Evolutionary conservation across 2,888 invertebrate genomes (phyloP).

Genomic region (Sussaba pulchella): DNA sequence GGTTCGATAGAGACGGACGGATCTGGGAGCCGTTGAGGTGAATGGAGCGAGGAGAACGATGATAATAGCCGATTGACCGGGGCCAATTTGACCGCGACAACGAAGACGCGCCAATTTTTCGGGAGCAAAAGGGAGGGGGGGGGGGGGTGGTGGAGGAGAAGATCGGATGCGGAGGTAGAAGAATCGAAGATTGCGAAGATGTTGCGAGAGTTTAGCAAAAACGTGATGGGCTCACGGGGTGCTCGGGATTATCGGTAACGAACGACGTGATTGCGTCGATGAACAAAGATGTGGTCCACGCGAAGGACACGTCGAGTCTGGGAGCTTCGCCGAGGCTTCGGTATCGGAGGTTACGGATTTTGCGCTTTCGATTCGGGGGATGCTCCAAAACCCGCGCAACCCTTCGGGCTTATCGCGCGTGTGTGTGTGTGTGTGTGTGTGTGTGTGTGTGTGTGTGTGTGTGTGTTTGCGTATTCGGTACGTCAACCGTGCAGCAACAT

Average conservation of each 20-base stretch:
- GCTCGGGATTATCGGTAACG: too few relatives aligned
- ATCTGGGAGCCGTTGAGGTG: conserved; percentile 12
- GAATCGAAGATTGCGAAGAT: conserved; percentile 25
- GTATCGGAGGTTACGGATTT: conserved; percentile 76
- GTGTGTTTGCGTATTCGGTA: neutral
- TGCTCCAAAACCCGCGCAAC: conserved; percentile 34
- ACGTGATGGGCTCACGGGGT: too few relatives aligned
- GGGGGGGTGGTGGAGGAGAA: too few relatives aligned
- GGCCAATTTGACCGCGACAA: conserved; percentile 73
- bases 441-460: neutral
- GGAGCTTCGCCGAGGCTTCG: conserved; percentile 18
- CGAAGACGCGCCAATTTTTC: too few relatives aligned
- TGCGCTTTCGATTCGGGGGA: conserved; percentile 71
- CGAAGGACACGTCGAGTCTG: conserved; percentile 50
- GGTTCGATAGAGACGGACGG: conserved; percentile 33
- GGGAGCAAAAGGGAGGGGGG: too few relatives aligned
- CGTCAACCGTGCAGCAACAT: too few relatives aligned
- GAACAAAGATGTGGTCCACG: conserved; percentile 48
- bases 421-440: too few relatives aligned
- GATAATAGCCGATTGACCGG: conserved; percentile 55
- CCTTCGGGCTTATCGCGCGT: too few relatives aligned
- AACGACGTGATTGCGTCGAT: too few relatives aligned
- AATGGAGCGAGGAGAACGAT: conserved; percentile 28
- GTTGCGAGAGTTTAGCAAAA: too few relatives aligned
- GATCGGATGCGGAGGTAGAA: too few relatives aligned